phyloP scores from a whole-genome alignment of 2,797 vertebrate species.

The Propithecus perrieri region DNA sequence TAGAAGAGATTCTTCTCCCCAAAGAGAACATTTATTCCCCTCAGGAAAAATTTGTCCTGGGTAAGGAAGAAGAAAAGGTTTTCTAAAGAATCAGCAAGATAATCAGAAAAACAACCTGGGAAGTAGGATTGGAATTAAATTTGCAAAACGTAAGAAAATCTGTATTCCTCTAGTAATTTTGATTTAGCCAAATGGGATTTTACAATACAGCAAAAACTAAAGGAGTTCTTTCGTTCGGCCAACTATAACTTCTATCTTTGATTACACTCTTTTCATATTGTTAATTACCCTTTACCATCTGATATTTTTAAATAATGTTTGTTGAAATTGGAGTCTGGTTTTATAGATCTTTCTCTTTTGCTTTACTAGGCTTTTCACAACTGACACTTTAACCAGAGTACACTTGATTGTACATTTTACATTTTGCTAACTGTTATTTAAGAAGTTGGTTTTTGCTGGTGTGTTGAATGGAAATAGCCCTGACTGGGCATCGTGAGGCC shows the following conservation, averaged over 20 bases:
- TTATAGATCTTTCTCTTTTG: neutral
- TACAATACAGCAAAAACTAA: neutral
- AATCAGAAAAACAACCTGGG: neutral
- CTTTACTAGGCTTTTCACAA: neutral
- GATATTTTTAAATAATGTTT: neutral
- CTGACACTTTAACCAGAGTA: neutral
- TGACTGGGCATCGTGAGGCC: neutral
- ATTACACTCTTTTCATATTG: neutral
- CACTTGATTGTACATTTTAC: neutral
- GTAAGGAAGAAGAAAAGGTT: neutral
- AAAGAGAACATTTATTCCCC: neutral
- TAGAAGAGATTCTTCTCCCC: neutral
- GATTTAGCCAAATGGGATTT: neutral
- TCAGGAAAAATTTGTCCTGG: neutral
- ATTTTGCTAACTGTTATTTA: neutral
- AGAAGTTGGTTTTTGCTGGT: neutral
- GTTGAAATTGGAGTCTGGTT: conserved; percentile 26
- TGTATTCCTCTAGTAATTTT: neutral
- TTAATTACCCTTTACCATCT: conserved; percentile 2
- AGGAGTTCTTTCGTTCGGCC: neutral
- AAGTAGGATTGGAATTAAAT: neutral
- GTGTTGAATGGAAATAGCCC: neutral
- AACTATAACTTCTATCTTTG: neutral
- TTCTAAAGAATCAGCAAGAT: neutral
- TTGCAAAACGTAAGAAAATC: conserved; percentile 36